A percentile compares a stretch with the other conserved stretches of the same genome.
These are phyloP conservation scores for Poeciliopsis presidionis DNA, from an alignment of 2,797 vertebrate species.

Conservation along the genomic window DNA sequence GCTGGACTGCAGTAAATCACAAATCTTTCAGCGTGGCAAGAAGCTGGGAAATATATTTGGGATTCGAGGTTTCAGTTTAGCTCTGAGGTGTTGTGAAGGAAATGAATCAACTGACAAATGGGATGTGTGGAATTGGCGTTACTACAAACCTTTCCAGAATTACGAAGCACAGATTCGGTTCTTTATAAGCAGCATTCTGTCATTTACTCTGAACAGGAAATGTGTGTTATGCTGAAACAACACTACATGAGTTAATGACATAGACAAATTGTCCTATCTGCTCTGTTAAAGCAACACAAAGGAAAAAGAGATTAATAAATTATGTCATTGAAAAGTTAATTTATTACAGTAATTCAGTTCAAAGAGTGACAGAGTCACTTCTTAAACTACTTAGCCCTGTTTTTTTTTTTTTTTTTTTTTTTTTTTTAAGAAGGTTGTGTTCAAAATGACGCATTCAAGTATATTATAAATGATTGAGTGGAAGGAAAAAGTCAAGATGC, in stretches of 20 bases:
- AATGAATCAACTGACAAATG: constrained; percentile 44
- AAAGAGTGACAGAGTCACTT: neutral
- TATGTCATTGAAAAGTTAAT: neutral
- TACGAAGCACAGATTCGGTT: neutral
- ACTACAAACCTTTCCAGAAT: constrained; percentile 5
- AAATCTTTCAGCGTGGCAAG: constrained; percentile 41
- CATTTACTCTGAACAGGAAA: neutral
- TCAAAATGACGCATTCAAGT: neutral
- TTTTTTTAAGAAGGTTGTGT: neutral
- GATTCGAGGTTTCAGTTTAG: constrained; percentile 32
- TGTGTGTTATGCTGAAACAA: neutral
- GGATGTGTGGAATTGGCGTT: constrained; percentile 2
- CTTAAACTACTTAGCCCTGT: neutral
- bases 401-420: fast-evolving
- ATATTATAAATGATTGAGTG: neutral
- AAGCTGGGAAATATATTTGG: constrained; percentile 44
- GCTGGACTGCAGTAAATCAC: constrained; percentile 60
- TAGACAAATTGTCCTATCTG: neutral
- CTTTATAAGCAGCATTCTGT: neutral
- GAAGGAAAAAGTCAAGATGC: neutral
- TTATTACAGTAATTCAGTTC: neutral
- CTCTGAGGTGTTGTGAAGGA: constrained; percentile 30
- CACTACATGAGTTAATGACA: neutral
- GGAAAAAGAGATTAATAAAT: neutral
- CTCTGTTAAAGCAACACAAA: neutral